Conservation (phyloP, 1,140 invertebrate genomes). For the Lepidurus couesii region DNA sequence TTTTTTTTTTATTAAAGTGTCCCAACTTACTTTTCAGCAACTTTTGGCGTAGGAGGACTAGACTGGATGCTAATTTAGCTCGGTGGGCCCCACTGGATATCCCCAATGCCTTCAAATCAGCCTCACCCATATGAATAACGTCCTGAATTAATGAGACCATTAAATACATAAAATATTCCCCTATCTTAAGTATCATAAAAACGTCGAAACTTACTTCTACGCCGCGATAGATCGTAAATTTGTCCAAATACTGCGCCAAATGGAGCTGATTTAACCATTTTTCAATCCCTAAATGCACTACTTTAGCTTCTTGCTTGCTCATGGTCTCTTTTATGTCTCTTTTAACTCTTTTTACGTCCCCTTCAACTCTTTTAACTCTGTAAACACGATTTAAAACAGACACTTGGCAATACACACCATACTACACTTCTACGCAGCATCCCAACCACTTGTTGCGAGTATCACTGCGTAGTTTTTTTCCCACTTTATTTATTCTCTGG, state of each 20-base stretch:
- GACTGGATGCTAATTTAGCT: conserved; percentile 56
- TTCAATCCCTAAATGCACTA: conserved; percentile 44
- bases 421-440: too few relatives aligned
- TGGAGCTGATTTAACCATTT: conserved; percentile 47
- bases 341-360: background rate
- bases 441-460: background rate
- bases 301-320: background rate
- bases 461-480: background rate
- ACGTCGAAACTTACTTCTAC: conserved; percentile 46
- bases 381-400: background rate
- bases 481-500: too few relatives aligned
- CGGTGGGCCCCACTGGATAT: conserved; percentile 57
- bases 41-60: conserved; percentile 57
- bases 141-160: conserved; percentile 43
- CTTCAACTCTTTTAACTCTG: background rate
- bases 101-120: conserved; percentile 55
- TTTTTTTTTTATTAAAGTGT: background rate
- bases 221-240: conserved; percentile 48
- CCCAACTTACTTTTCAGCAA: conserved; percentile 17
- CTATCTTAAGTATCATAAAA: background rate
- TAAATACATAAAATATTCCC: background rate
- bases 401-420: background rate
- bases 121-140: conserved; percentile 53
- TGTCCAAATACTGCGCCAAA: conserved; percentile 44
- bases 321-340: background rate